Percentiles rank a stretch among this genome's conserved stretches.
Evolutionary conservation across 2,113 vertebrate genomes (phyloP).

Genomic region (Gadus chalcogrammus): DNA sequence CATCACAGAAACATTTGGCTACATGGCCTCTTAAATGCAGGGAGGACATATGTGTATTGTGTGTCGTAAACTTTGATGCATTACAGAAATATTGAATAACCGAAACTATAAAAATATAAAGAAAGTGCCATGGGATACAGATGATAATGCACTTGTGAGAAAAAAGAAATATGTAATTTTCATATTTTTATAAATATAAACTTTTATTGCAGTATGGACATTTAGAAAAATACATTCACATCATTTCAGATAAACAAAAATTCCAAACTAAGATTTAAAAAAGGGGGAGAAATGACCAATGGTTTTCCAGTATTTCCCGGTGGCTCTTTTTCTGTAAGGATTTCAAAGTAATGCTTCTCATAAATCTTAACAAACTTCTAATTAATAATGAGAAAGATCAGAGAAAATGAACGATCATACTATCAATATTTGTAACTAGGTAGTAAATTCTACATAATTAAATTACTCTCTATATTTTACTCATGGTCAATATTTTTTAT

Average conservation of each 20-base stretch:
- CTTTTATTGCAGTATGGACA: constrained; percentile 98
- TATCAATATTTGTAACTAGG: no score
- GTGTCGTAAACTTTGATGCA: constrained; percentile 38
- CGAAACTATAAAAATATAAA: constrained; percentile 6
- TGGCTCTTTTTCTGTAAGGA: constrained; percentile 84
- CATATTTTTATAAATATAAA: constrained; percentile 95
- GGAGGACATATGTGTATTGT: constrained; percentile 41
- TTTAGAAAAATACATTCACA: constrained; percentile 99
- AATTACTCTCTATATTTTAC: constrained; percentile 40
- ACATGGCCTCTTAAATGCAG: constrained; percentile 47
- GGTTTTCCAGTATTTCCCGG: constrained; percentile 72
- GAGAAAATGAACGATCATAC: constrained; percentile 4
- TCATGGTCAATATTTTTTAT: constrained; percentile 21
- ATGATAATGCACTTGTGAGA: neutral
- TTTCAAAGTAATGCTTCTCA: no score
- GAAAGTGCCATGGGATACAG: neutral
- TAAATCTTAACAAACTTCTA: no score
- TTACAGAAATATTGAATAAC: constrained; percentile 27
- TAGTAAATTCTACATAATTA: no score
- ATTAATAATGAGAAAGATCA: constrained; percentile 62
- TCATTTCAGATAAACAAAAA: constrained; percentile 96
- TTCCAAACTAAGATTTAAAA: constrained; percentile 73
- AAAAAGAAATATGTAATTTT: constrained; percentile 4
- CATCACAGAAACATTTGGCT: constrained; percentile 44
- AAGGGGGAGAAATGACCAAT: constrained; percentile 38